Evolutionary conservation across 2,113 vertebrate genomes (phyloP).

Genomic region (Plestiodon gilberti): DNA sequence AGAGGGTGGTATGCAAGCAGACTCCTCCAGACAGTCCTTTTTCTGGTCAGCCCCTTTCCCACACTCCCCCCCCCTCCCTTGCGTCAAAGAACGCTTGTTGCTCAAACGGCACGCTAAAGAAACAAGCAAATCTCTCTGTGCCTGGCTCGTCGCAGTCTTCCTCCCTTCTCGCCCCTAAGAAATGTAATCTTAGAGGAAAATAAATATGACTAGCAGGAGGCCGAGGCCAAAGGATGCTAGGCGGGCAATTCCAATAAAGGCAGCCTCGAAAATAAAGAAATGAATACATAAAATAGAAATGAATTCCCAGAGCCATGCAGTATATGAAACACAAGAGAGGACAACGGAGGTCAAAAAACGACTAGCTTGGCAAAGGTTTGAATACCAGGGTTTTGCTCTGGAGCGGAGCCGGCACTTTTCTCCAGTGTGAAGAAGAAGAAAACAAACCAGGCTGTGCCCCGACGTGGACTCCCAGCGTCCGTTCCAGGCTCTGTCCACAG

Average conservation of each 20-base stretch:
- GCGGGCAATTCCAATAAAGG: constrained; percentile 64
- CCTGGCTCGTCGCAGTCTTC: constrained; percentile 50
- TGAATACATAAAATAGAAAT: not conserved
- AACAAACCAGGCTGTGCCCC: no score
- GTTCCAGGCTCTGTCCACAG: no score
- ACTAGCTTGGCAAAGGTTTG: no score
- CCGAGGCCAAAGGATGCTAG: constrained; percentile 46
- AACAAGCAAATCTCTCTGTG: constrained; percentile 55
- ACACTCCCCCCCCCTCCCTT: accelerated
- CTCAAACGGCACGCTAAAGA: constrained; percentile 56
- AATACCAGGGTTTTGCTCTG: no score
- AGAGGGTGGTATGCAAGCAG: not conserved
- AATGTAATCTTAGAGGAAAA: constrained; percentile 64
- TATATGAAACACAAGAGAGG: constrained; percentile 9
- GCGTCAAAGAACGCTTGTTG: not conserved
- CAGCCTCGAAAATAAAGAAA: constrained; percentile 69
- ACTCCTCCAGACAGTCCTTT: not conserved
- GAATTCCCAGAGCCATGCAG: no score
- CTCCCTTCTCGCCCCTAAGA: constrained; percentile 58
- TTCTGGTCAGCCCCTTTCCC: accelerated
- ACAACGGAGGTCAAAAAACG: no score
- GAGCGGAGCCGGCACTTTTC: no score
- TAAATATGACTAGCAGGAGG: constrained; percentile 67
- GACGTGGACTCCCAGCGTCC: no score
- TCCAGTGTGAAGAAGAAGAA: no score